Percentiles rank a stretch among this genome's conserved stretches.
phyloP scores from a whole-genome alignment of 2,797 vertebrate species.

The Melanogrammus aeglefinus region DNA sequence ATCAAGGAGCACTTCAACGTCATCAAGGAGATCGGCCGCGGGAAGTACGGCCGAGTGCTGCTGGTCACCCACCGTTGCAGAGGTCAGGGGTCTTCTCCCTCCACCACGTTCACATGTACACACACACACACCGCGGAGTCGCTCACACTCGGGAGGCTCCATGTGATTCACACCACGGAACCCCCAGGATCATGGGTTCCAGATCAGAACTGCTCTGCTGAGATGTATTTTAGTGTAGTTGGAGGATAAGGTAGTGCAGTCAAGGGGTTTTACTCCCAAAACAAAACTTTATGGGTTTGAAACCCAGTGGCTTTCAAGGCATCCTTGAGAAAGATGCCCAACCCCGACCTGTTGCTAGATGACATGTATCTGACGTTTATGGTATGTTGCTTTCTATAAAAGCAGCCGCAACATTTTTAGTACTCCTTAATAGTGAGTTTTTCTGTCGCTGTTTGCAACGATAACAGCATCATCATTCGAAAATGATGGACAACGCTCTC shows the following conservation, averaged over 20 bases:
- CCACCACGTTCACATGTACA: not conserved
- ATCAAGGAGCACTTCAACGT: conserved; percentile 77
- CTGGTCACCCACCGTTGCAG: conserved; percentile 77
- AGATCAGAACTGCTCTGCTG: not conserved
- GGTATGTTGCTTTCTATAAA: not conserved
- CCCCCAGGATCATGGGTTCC: not conserved
- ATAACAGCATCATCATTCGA: not conserved
- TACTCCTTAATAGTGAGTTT: not conserved
- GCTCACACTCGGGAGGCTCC: not conserved
- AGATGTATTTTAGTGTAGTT: not conserved
- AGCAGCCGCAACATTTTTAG: not conserved
- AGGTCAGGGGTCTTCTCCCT: conserved; percentile 51
- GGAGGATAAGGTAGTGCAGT: not conserved
- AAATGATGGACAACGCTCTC: not conserved
- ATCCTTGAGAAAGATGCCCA: not conserved
- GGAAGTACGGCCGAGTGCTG: conserved; percentile 78
- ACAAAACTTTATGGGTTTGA: not conserved
- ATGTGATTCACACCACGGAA: not conserved
- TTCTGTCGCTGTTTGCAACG: not conserved
- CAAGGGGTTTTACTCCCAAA: not conserved
- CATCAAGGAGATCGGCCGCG: conserved; percentile 78
- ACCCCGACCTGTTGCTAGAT: not conserved
- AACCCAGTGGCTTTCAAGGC: not conserved
- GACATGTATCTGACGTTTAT: not conserved
- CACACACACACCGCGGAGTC: not conserved